Percentiles rank a stretch among this genome's conserved stretches.
These are phyloP conservation scores for Ginglymostoma cirratum DNA, from an alignment of 2,113 vertebrate species.

Conservation along the genomic window DNA sequence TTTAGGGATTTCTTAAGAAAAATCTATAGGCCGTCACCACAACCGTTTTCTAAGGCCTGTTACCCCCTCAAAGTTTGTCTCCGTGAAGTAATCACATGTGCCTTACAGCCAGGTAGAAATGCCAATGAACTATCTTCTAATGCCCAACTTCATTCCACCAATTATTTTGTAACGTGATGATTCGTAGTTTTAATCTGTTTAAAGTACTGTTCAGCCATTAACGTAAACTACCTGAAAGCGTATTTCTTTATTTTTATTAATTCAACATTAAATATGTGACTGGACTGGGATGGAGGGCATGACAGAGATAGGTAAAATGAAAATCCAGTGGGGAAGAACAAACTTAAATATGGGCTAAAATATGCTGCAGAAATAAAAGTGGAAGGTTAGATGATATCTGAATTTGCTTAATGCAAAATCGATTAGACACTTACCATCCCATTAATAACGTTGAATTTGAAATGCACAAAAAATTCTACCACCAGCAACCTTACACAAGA, in stretches of 20 bases:
- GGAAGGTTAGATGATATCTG: not conserved
- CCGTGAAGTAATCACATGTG: too few species aligned
- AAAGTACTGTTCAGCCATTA: not conserved
- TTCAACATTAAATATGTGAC: not conserved
- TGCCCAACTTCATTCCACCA: too few species aligned
- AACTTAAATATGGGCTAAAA: not conserved
- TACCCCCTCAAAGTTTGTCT: too few species aligned
- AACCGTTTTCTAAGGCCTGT: too few species aligned
- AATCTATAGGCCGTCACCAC: too few species aligned
- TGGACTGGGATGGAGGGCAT: not conserved
- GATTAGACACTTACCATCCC: not conserved
- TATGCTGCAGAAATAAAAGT: not conserved
- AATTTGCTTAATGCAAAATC: not conserved
- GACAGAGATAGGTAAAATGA: not conserved
- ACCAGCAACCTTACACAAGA: not conserved
- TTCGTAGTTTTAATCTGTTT: not conserved
- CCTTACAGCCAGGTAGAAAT: too few species aligned
- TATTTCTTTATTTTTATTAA: not conserved
- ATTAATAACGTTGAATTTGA: not conserved
- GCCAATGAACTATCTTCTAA: too few species aligned
- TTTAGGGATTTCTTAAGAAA: too few species aligned
- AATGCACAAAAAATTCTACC: not conserved
- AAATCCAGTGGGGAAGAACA: not conserved
- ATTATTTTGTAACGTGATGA: not conserved
- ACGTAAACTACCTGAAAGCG: not conserved